Percentiles rank a stretch among this genome's conserved stretches.
These are phyloP conservation scores for Busseola fusca DNA, from an alignment of 2,888 invertebrate genomes.

Conservation along the genomic window DNA sequence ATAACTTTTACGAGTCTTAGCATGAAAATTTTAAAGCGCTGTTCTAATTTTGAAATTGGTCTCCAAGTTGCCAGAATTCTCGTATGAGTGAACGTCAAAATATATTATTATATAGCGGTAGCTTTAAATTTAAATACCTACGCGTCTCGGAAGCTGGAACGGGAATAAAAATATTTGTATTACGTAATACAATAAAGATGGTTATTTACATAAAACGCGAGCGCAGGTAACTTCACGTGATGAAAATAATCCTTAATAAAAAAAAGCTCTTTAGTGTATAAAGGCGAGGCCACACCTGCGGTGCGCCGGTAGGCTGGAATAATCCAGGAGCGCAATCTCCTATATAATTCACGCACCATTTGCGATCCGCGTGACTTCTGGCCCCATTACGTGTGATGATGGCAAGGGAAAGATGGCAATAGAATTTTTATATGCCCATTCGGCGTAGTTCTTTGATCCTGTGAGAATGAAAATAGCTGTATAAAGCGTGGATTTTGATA, in stretches of 20 bases:
- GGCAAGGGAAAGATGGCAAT: constrained; percentile 55
- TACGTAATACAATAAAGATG: constrained; percentile 10
- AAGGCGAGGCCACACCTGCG: constrained; percentile 65
- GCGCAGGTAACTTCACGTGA: constrained; percentile 52
- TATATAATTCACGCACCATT: constrained; percentile 81
- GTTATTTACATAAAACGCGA: constrained; percentile 56
- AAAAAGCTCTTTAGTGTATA: constrained; percentile 58
- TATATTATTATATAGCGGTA: constrained; percentile 19
- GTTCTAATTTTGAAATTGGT: constrained; percentile 12
- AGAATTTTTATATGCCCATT: constrained; percentile 54
- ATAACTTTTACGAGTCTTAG: constrained; percentile 11
- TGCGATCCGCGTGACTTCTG: constrained; percentile 69
- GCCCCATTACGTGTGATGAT: constrained; percentile 65
- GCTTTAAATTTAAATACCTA: constrained; percentile 35
- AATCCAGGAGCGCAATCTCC: constrained; percentile 69
- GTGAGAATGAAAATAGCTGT: neutral
- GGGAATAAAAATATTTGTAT: constrained; percentile 55
- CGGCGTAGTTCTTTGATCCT: constrained; percentile 15
- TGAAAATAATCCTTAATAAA: constrained; percentile 64
- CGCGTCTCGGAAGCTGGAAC: constrained; percentile 25
- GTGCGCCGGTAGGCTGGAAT: constrained; percentile 55
- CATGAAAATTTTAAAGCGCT: too few species aligned
- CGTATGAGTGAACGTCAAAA: constrained; percentile 1
- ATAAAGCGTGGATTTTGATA: neutral
- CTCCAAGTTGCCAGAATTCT: constrained; percentile 11